A percentile compares a stretch with the other conserved stretches of the same genome.
phyloP scores from a whole-genome alignment of 1,140 invertebrate species.

The Leptonema lineaticorne region DNA sequence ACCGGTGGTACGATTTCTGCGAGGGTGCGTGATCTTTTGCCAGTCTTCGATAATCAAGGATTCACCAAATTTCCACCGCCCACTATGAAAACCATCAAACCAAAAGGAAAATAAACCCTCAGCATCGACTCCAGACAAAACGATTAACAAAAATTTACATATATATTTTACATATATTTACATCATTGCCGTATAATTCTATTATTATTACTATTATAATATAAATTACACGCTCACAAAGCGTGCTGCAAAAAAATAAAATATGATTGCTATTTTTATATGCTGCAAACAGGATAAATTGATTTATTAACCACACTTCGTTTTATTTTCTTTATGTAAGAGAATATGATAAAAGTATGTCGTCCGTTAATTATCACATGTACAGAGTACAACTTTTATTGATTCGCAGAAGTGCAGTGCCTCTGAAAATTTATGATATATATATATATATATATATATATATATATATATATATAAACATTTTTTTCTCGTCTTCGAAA shows the following conservation, averaged over 20 bases:
- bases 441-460: not conserved
- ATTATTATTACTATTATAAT: too few relatives aligned
- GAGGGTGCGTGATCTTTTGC: slow-evolving; percentile 72
- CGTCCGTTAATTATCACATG: not conserved
- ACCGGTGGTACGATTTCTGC: slow-evolving; percentile 62
- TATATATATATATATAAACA: too few relatives aligned
- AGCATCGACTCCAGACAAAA: too few relatives aligned
- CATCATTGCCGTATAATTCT: too few relatives aligned
- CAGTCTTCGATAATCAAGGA: slow-evolving; percentile 79
- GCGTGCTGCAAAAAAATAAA: too few relatives aligned
- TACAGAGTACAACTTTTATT: not conserved
- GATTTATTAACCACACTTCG: not conserved
- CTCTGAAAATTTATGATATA: not conserved
- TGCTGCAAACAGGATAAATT: not conserved
- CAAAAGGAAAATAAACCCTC: slow-evolving; percentile 54
- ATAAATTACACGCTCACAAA: too few relatives aligned
- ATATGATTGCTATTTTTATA: too few relatives aligned
- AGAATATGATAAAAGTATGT: not conserved
- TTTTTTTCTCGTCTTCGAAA: too few relatives aligned
- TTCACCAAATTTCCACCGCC: slow-evolving; percentile 78
- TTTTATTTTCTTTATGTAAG: not conserved
- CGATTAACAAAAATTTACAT: too few relatives aligned
- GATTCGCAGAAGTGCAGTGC: not conserved
- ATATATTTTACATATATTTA: too few relatives aligned
- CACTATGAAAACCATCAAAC: slow-evolving; percentile 73